Conservation (phyloP, 2,888 invertebrate species). For the Catocala sponsa region DNA sequence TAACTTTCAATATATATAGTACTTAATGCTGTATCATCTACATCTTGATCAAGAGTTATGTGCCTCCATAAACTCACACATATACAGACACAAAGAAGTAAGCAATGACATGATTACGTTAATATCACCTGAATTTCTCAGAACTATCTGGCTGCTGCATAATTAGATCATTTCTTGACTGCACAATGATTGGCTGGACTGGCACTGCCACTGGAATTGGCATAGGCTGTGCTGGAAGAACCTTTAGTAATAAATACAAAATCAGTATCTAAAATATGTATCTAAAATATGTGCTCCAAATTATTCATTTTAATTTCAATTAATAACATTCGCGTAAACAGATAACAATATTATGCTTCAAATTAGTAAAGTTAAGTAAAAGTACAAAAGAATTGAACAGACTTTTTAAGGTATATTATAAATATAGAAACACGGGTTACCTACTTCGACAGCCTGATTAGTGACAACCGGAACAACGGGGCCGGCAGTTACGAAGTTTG, state of each 20-base stretch:
- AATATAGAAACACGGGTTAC: not conserved
- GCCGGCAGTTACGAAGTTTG: constrained; percentile 88
- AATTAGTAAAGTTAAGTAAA: no score
- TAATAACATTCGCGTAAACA: no score
- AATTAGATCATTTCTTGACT: constrained; percentile 51
- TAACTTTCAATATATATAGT: no score
- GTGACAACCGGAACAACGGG: constrained; percentile 46
- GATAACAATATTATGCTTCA: no score
- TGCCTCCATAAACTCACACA: not conserved
- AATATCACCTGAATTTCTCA: constrained; percentile 74
- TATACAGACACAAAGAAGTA: no score
- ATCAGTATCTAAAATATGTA: not conserved
- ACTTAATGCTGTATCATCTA: no score
- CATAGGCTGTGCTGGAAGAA: constrained; percentile 13
- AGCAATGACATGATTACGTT: not conserved
- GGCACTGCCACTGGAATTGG: constrained; percentile 49
- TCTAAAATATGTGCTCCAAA: not conserved
- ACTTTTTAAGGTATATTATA: no score
- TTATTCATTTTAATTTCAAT: no score
- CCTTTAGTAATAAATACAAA: constrained; percentile 22
- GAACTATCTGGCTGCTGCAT: constrained; percentile 48
- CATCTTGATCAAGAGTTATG: not conserved
- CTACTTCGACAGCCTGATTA: constrained; percentile 33
- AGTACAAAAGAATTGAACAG: no score
- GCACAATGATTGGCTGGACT: constrained; percentile 63